phyloP scores from a whole-genome alignment of 64 coral and sea anemone genomes.

The Catalaphyllia jardinei region DNA sequence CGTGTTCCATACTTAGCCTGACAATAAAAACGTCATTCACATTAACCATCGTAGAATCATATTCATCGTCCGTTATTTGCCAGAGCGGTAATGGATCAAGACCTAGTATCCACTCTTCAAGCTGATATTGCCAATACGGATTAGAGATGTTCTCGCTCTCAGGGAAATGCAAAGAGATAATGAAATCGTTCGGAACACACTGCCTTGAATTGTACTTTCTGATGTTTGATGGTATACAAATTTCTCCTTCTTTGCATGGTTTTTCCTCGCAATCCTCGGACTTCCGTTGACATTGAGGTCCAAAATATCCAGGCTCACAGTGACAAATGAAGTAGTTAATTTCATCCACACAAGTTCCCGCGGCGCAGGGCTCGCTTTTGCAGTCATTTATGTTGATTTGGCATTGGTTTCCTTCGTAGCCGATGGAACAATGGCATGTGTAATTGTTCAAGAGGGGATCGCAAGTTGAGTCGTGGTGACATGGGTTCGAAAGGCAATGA shows the following conservation, averaged over 20 bases:
- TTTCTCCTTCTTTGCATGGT: constrained; percentile 23
- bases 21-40: constrained; percentile 35
- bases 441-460: constrained; percentile 13
- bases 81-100: background rate
- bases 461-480: constrained; percentile 44
- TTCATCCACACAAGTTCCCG: constrained; percentile 57
- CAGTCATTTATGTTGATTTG: constrained; percentile 78
- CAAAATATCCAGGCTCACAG: constrained; percentile 54
- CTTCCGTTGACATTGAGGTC: constrained; percentile 66
- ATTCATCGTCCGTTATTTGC: constrained; percentile 3
- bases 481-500: constrained; percentile 61
- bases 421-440: constrained; percentile 43
- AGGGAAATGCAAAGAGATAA: constrained; percentile 32
- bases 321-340: constrained; percentile 58
- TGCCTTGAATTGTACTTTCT: background rate
- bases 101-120: background rate
- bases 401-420: constrained; percentile 55
- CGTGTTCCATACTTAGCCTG: background rate
- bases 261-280: constrained; percentile 35
- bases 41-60: background rate
- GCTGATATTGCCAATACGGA: background rate
- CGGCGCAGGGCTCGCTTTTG: background rate
- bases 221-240: constrained; percentile 57
- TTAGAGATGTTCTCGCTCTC: constrained; percentile 4
- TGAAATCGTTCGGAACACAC: background rate